Conservation (phyloP, 2,888 invertebrate genomes). For the Diaperis boleti region DNA sequence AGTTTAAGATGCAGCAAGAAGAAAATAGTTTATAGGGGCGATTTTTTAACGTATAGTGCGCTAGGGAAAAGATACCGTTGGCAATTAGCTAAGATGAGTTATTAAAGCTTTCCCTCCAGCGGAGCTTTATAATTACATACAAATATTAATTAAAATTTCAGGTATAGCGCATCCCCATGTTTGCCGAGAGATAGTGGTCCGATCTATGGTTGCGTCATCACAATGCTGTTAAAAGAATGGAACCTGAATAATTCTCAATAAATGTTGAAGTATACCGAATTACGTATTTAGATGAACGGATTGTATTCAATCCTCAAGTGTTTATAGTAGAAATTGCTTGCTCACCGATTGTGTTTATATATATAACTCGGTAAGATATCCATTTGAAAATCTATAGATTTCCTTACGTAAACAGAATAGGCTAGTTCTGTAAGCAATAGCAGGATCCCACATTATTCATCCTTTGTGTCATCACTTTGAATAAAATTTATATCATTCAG, state of each 20-base stretch:
- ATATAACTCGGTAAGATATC: slow-evolving; percentile 27
- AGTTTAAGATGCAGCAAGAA: not conserved
- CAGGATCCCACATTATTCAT: slow-evolving; percentile 4
- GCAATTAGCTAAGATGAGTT: slow-evolving; percentile 14
- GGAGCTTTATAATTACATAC: slow-evolving; percentile 16
- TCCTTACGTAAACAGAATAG: slow-evolving; percentile 25
- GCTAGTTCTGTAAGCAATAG: not conserved
- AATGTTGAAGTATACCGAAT: slow-evolving; percentile 1
- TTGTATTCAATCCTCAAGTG: slow-evolving; percentile 27
- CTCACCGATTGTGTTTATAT: slow-evolving; percentile 34
- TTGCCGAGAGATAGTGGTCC: not conserved
- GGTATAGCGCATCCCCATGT: slow-evolving; percentile 12
- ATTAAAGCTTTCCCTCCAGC: slow-evolving; percentile 16
- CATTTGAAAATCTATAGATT: slow-evolving; percentile 35
- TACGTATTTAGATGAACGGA: slow-evolving; percentile 26
- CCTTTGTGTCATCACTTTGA: slow-evolving; percentile 5
- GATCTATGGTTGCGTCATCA: no score
- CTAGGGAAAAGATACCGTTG: no score
- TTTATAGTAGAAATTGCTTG: slow-evolving; percentile 31
- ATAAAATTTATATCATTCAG: not conserved
- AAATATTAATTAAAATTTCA: slow-evolving; percentile 22
- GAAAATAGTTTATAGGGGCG: not conserved
- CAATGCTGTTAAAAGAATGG: no score
- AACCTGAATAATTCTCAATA: not conserved
- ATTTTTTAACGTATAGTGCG: slow-evolving; percentile 2